Base-by-base conservation (phyloP, 2,888 invertebrate species). In the Oscheius sp. region DNA sequence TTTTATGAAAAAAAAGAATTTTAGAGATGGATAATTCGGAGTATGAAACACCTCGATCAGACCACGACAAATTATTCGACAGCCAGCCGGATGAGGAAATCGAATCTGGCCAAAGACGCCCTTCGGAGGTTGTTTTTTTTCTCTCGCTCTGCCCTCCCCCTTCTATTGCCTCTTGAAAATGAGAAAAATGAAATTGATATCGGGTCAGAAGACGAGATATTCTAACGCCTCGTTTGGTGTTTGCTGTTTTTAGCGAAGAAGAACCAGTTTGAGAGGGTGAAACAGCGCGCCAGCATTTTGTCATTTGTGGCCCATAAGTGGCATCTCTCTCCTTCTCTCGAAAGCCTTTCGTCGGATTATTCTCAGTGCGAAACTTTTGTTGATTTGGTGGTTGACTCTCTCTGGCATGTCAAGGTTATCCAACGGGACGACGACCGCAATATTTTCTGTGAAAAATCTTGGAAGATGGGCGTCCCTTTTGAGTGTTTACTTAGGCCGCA, bases 281-380 rank as follows among this genome's bases (percentile, higher is more conserved):
- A n/a, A 61, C 61, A 61, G 21, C 61, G 49, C 66, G 49, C 49
- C 52, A n/a, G n/a, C n/a, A 66, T 66, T 66, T 66, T 64, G 64
- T 66, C 66, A 61, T 61, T 61, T 61, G 61, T 43, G 13, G 5
- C 21, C 49, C 16, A 49, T 49, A 49, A 49, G 21, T 49, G 49
- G 49, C 49, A 21, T 49, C 16, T 49, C 35, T 49, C 49, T 49
- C 13, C 5, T 49, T 58, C 58, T 58, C 35, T 29, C 16, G 35
- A 27, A n/a, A n/a, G n/a, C n/a, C n/a, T n/a, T n/a, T n/a, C n/a
- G n/a, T n/a, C n/a, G 35, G 35, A 35, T 13, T 49, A 13, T 18
- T 49, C n/a, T 13, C 49, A 49, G 49, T 49, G 9, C 13, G 49
- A 49, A 49, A 35, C 35, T 41, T 45, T 61, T 41, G 61, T 55